Evolutionary conservation across 1,140 invertebrate species (phyloP), one percentile per base, ranked within the genome.

Genomic region (Andrena cerasifolii): DNA sequence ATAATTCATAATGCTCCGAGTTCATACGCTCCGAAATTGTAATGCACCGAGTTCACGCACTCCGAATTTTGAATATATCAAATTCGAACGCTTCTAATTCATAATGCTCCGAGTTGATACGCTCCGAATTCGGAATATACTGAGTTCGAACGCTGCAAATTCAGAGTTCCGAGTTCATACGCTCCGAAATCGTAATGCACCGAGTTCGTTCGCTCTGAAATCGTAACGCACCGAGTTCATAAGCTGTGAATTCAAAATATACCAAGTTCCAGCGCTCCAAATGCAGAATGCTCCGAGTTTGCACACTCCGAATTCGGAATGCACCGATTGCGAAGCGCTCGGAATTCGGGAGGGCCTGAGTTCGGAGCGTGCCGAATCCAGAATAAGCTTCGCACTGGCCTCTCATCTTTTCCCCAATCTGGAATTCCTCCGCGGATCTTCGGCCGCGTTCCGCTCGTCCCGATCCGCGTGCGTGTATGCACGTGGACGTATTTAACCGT

Each of bases 401-500:
- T 24, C 26, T 45, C 16, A 65, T 45, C 21, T 65, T 47, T 65
- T 16, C 2, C 6, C 0, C 12, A 31, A 16, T 18, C 26, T 54
- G 10, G 47, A 43, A 43, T 65, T 58, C 24, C 63, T 36, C 4
- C 7, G 21, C 47, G 33, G 24, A 43, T 16, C 61, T 49, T 21
- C 16, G 31, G 6, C 43, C 31, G 45, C 56, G 51, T 72, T 49
- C 51, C 45, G 45, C 31, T 73, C 58, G 10, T 18, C 14, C 67
- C 6, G 40, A 8, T 63, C 10, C 59, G 8, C 18, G 16, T 16
- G 33, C 33, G 24, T 75, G 56, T 75, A 68, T 75, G 21, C 63
- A 36, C 49, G 40, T 28, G 62, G 36, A 56, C 72, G 51, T 75
- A 75, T 75, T 75, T 75, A 75, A 67, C 28, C 36, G 51, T 67